Evolutionary conservation across 2,113 vertebrate genomes (phyloP), one percentile per base, ranked within the genome.

Genomic region (Serilophus lunatus): DNA sequence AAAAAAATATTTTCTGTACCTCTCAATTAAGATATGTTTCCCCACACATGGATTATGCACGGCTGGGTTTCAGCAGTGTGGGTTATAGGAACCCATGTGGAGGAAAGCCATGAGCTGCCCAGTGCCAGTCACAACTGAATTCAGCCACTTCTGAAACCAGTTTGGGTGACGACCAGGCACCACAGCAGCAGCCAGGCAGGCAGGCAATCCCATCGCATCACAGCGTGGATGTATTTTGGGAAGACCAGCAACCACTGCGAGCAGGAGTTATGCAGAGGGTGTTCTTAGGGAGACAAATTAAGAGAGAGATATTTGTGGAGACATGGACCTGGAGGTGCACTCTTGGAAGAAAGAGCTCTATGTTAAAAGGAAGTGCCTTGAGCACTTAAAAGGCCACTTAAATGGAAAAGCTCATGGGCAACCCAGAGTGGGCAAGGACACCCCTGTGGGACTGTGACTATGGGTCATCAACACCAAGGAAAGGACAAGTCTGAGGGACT

Each of bases 381-480:
- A 1, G 1, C n/a, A n/a, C n/a, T n/a, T n/a, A n/a, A n/a, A n/a
- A n/a, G n/a, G n/a, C n/a, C n/a, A n/a, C n/a, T n/a, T n/a, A n/a
- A n/a, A n/a, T n/a, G n/a, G n/a, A n/a, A n/a, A n/a, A n/a, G 40
- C 24, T 49, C 10, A 2, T 3, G 14, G 42, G 23, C 1, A 9
- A 35, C 16, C 15, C 65, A 42, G 18, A 42, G 12, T 20, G 17
- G 15, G 7, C 50, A 80, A 22, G 33, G 36, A 77, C 9, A 68
- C 2, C 7, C 4, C 15, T 61, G 16, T 12, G 9, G 45, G 15
- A 47, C 50, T 70, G 56, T 42, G 57, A 22, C 42, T 36, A 12
- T n/a, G 6, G 18, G 36, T 53, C 15, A 63, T 28, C 17, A 63
- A 31, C 24, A 22, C 18, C 3, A 28, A 45, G n/a, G 13, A 33